Base-by-base conservation (phyloP, 2,797 vertebrate species). In the Platalea minor region DNA sequence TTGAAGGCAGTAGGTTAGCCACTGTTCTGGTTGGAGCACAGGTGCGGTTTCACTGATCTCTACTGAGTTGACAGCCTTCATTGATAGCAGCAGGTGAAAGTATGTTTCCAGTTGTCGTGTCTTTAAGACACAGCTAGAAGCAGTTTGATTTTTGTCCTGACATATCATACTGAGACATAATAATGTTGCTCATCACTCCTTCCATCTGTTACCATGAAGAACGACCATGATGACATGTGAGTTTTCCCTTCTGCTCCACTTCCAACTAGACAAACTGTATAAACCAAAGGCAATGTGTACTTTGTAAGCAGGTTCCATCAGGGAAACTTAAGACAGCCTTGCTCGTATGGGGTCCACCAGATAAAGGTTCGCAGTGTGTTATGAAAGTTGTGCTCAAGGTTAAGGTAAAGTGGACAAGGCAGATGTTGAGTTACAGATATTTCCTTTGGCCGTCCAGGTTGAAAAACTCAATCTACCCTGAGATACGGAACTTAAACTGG, bases 281-380 rank as follows among this genome's bases (percentile, higher is more conserved):
- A 94, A 96, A 96, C 94, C 96, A 97, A 97, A 97, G 97, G 94
- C 76, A 81, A 18, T 10, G 35, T 29, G 65, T 92, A 43, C 61
- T 95, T 68, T 57, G 59, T 87, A 79, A 94, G 82, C 94, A 90
- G 95, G 79, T 88, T 74, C 91, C 50, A 53, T 45, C 75, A 48
- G 91, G 89, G 82, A 91, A 37, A 6, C 14, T 35, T 35, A 11
- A 23, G 87, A n/a, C 63, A 59, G 57, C 64, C 2, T 1, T 24
- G 56, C n/a, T 60, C 2, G 4, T 13, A 60, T 63, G 69, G 85
- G 70, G 73, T 79, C 78, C 75, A 25, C 54, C 81, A 72, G 61
- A 35, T 23, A 41, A 73, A 92, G 87, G 85, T 79, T 89, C 19
- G 2, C 3, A 7, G 45, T 33, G 46, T 41, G 35, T 41, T 70